Conservation (phyloP, 2,888 invertebrate species). For the Blomia tropicalis region DNA sequence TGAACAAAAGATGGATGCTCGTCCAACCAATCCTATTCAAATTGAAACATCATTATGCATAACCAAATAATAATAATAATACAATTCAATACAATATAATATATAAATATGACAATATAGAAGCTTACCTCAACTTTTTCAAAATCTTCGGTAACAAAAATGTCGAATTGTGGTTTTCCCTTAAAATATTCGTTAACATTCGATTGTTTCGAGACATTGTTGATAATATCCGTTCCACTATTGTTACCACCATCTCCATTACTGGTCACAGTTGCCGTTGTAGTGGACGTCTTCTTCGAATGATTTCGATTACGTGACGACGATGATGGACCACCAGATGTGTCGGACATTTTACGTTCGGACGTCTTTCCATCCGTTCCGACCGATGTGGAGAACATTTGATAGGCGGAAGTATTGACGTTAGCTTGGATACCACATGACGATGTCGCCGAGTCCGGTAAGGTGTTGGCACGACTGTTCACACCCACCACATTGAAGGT, state of each 20-base stretch:
- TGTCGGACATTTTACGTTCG: neutral
- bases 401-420: too few species aligned
- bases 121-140: neutral
- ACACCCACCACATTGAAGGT: too few species aligned
- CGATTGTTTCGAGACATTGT: too few species aligned
- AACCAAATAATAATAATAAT: too few species aligned
- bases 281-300: neutral
- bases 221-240: too few species aligned
- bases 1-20: slow-evolving; percentile 89
- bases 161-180: neutral
- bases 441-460: neutral
- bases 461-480: neutral
- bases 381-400: neutral
- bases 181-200: neutral
- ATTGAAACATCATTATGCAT: neutral
- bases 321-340: too few species aligned
- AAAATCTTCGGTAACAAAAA: neutral
- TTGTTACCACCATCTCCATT: too few species aligned
- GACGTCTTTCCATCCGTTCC: neutral
- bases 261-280: neutral
- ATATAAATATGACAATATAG: neutral
- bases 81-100: too few species aligned
- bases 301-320: neutral
- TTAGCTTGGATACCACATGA: neutral
- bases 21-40: slow-evolving; percentile 72